Conservation (phyloP, 2,797 vertebrate species). For the Schizothorax lantsangensis region DNA sequence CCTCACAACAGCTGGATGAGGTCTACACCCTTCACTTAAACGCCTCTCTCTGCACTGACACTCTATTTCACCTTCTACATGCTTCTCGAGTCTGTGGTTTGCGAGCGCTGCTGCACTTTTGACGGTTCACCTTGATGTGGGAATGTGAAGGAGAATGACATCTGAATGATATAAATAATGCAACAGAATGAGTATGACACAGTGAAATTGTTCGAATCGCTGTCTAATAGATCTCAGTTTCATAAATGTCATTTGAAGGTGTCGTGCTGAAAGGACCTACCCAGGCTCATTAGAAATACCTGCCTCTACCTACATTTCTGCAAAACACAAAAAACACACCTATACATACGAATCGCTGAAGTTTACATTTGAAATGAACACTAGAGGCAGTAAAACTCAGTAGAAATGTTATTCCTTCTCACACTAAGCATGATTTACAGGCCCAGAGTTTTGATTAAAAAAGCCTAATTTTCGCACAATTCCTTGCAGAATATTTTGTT, state of each 20-base stretch:
- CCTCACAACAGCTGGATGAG: constrained; percentile 67
- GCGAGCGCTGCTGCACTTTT: constrained; percentile 19
- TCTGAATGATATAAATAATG: constrained; percentile 57
- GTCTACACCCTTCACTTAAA: constrained; percentile 62
- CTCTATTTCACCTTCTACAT: constrained; percentile 24
- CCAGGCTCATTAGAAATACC: not conserved
- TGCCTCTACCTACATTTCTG: not conserved
- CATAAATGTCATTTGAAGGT: constrained; percentile 35
- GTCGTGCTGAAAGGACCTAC: constrained; percentile 23
- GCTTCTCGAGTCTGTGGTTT: constrained; percentile 10
- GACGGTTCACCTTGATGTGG: constrained; percentile 52
- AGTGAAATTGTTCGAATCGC: constrained; percentile 44
- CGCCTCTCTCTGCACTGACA: not conserved
- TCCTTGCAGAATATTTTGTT: no score
- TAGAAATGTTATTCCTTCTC: not conserved
- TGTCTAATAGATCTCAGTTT: constrained; percentile 42
- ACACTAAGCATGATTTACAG: not conserved
- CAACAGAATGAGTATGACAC: constrained; percentile 45
- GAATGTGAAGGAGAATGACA: constrained; percentile 49
- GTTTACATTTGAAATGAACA: not conserved
- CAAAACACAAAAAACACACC: not conserved
- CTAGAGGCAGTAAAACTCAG: not conserved
- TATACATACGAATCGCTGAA: not conserved
- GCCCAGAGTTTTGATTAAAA: no score
- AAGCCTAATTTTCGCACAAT: not conserved